phyloP scores from a whole-genome alignment of 2,888 invertebrate species.

The Tanypteryx hageni region DNA sequence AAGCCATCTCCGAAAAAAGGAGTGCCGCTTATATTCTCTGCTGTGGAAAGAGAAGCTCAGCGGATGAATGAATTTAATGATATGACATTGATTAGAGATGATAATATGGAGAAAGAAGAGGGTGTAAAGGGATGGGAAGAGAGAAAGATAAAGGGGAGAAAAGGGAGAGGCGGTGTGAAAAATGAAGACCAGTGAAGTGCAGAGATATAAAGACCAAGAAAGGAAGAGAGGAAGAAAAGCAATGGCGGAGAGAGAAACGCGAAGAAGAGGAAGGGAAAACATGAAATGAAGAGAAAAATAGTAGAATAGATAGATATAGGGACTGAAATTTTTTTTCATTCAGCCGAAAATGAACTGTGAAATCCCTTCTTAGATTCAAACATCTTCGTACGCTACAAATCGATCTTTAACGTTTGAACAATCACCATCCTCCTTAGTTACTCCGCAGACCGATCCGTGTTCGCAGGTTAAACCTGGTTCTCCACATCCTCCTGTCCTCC shows the following conservation, averaged over 20 bases:
- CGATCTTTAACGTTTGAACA: too few relatives aligned
- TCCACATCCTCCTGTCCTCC: too few relatives aligned
- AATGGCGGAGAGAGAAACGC: background rate
- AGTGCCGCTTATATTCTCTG: background rate
- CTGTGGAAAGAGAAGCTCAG: background rate
- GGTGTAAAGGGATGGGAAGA: background rate
- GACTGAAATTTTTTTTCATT: too few relatives aligned
- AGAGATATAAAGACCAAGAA: background rate
- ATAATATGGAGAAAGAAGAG: background rate
- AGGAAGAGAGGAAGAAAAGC: background rate
- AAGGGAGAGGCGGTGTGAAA: background rate
- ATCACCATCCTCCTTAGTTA: too few relatives aligned
- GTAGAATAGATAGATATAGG: too few relatives aligned
- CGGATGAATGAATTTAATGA: background rate
- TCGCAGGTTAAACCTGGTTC: too few relatives aligned
- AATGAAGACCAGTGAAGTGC: background rate
- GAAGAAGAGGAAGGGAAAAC: too few relatives aligned
- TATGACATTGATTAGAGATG: background rate
- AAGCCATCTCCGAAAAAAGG: background rate
- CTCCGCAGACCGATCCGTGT: too few relatives aligned
- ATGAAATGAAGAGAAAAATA: too few relatives aligned
- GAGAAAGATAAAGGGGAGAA: background rate
- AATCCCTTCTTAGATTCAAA: too few relatives aligned
- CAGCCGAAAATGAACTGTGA: too few relatives aligned
- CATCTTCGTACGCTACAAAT: too few relatives aligned